Conservation (phyloP, 2,888 invertebrate species). For the Serrognathus titanus region DNA sequence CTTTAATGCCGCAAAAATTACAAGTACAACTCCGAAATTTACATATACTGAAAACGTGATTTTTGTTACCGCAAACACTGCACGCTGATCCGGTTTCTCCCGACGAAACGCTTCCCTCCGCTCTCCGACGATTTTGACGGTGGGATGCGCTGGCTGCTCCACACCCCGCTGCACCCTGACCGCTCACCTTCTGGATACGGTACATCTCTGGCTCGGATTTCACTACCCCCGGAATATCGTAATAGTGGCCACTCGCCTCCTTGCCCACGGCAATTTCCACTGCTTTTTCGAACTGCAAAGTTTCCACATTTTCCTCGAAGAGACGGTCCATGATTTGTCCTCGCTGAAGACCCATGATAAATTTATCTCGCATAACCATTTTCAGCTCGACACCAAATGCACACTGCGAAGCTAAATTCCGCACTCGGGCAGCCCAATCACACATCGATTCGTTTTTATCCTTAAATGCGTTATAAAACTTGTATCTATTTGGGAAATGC, state of each 20-base stretch:
- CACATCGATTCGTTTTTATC: background rate
- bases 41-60: too few relatives aligned
- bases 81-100: too few relatives aligned
- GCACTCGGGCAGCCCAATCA: conserved; percentile 6
- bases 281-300: background rate
- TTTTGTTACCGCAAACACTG: too few relatives aligned
- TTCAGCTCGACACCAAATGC: background rate
- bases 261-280: background rate
- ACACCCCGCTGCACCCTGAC: background rate
- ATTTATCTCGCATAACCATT: conserved; percentile 4
- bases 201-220: background rate
- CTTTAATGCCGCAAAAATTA: too few relatives aligned
- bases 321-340: too few relatives aligned
- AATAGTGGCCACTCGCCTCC: background rate
- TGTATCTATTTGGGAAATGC: background rate
- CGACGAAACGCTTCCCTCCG: too few relatives aligned
- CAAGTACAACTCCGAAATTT: too few relatives aligned
- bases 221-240: background rate
- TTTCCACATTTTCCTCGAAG: background rate
- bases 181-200: background rate
- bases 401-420: conserved; percentile 1
- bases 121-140: too few relatives aligned
- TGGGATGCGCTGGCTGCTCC: background rate
- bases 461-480: background rate
- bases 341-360: background rate